phyloP scores from a whole-genome alignment of 1,140 invertebrate genomes.

The Camponotus pennsylvanicus region DNA sequence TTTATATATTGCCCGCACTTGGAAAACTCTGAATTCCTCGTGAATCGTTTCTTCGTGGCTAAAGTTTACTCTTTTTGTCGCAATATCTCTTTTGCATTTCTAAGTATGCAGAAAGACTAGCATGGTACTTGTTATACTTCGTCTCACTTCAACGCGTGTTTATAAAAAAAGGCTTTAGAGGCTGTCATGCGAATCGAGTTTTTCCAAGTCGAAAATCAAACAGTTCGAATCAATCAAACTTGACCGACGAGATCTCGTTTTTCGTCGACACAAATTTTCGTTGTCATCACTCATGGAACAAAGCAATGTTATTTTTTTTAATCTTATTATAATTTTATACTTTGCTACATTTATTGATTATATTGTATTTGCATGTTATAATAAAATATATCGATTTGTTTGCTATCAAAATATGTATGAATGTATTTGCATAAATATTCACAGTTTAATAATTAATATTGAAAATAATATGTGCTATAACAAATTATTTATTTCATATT shows the following conservation, averaged over 20 bases:
- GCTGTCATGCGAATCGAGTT: constrained; percentile 39
- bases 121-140: constrained; percentile 9
- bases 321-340: background rate
- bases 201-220: background rate
- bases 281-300: background rate
- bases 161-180: constrained; percentile 13
- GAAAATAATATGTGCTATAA: background rate
- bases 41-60: too few species aligned
- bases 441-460: background rate
- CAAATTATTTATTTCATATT: background rate
- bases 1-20: background rate
- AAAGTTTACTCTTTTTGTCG: background rate
- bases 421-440: background rate
- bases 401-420: background rate
- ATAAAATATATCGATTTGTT: background rate
- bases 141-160: background rate
- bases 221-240: background rate
- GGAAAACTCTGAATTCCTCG: background rate
- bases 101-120: background rate
- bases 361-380: background rate
- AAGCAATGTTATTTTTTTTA: background rate
- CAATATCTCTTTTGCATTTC: background rate
- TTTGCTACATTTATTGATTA: background rate
- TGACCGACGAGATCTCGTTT: background rate
- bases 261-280: background rate